These are phyloP conservation scores for Synaphobranchus kaupii DNA, from an alignment of 2,797 vertebrate species.

Conservation along the genomic window DNA sequence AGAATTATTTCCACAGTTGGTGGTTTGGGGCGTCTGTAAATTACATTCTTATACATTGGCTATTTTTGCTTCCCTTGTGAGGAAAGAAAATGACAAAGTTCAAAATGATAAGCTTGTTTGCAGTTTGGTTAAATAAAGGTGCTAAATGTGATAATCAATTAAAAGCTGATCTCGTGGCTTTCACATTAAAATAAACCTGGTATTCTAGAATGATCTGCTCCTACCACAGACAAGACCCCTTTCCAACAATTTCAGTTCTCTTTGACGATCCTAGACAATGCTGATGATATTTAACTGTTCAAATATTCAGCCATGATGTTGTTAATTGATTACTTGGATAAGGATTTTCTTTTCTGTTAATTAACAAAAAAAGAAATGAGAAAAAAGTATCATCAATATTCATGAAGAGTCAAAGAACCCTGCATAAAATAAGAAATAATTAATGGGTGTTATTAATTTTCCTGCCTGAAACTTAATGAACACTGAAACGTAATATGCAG, in stretches of 20 bases:
- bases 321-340: neutral
- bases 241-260: neutral
- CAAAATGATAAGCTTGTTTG: too few relatives aligned
- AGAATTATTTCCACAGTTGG: too few relatives aligned
- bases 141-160: conserved; percentile 20
- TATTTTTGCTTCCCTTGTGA: too few relatives aligned
- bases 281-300: neutral
- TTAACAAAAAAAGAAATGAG: neutral
- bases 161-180: conserved; percentile 39
- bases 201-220: too few relatives aligned
- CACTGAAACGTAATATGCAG: neutral
- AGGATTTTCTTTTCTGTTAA: neutral
- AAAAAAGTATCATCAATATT: neutral
- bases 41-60: too few relatives aligned
- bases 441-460: neutral
- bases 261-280: neutral
- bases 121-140: too few relatives aligned
- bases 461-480: neutral
- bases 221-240: too few relatives aligned
- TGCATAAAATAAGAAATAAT: neutral
- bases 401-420: conserved; percentile 10
- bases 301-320: neutral
- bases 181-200: neutral
- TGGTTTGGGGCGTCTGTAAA: too few relatives aligned
- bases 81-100: too few relatives aligned